Percentiles rank a stretch among this genome's conserved stretches.
phyloP scores from a whole-genome alignment of 2,113 vertebrate species.

The Anguilla rostrata region DNA sequence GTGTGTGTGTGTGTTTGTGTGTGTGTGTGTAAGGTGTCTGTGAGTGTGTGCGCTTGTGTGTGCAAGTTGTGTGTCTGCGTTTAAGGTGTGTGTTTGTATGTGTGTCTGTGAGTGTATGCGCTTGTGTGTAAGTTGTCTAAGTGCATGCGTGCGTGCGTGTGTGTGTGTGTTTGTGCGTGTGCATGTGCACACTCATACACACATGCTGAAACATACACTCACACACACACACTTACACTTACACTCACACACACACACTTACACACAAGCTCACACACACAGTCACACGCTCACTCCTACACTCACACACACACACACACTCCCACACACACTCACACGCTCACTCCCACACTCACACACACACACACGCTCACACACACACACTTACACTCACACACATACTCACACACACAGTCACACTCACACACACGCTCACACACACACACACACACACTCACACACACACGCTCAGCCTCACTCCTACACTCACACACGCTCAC shows the following conservation, averaged over 20 bases:
- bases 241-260: neutral
- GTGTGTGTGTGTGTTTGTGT: no score
- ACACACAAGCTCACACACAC: neutral
- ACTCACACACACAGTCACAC: neutral
- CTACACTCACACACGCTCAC: neutral
- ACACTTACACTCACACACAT: neutral
- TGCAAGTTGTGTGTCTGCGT: no score
- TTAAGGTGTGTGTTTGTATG: no score
- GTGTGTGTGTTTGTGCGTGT: constrained; percentile 3
- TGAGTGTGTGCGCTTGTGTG: no score
- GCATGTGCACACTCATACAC: neutral
- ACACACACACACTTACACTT: neutral
- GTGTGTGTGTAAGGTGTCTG: no score
- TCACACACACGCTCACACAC: neutral
- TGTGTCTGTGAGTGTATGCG: neutral
- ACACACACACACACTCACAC: neutral
- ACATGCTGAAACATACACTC: neutral
- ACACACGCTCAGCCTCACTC: neutral
- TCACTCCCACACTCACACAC: neutral
- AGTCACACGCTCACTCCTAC: neutral
- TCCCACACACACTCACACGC: neutral
- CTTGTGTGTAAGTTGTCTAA: constrained; percentile 27
- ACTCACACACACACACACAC: neutral
- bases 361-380: neutral
- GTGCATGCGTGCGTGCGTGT: constrained; percentile 29